These are phyloP conservation scores for Amphipyra berbera DNA, from an alignment of 2,888 invertebrate species.

Conservation along the genomic window DNA sequence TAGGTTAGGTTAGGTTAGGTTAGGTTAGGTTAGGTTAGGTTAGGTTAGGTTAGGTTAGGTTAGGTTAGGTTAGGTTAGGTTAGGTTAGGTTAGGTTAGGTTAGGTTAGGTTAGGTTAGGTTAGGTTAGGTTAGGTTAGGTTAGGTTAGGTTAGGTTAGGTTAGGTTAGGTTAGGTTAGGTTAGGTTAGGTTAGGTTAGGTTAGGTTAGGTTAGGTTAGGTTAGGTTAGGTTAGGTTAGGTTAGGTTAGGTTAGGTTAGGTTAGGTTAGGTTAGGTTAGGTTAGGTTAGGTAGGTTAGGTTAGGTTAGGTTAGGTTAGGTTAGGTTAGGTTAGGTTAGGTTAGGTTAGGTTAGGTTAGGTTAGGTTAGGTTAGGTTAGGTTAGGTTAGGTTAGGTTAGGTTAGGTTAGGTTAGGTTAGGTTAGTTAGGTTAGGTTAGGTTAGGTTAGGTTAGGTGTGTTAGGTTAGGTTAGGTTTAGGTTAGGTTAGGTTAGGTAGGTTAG, in stretches of 20 bases:
- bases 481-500: constrained; percentile 62
- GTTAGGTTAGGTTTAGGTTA: constrained; percentile 49
- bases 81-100: constrained; percentile 10
- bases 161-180: constrained; percentile 41
- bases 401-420: constrained; percentile 54
- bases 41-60: constrained; percentile 46
- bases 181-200: constrained; percentile 35
- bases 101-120: constrained; percentile 26
- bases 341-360: constrained; percentile 54
- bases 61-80: constrained; percentile 50
- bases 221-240: constrained; percentile 55
- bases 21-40: constrained; percentile 47
- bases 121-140: constrained; percentile 35
- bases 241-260: constrained; percentile 57
- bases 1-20: constrained; percentile 48
- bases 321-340: constrained; percentile 48
- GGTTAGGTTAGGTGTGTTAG: constrained; percentile 54
- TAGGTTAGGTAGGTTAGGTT: constrained; percentile 46
- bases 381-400: constrained; percentile 53
- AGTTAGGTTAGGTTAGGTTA: constrained; percentile 52
- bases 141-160: constrained; percentile 42
- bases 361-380: constrained; percentile 56
- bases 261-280: constrained; percentile 50
- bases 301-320: constrained; percentile 47
- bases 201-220: constrained; percentile 32